These are phyloP conservation scores for Trichopria drosophilae DNA, from an alignment of 2,888 invertebrate genomes.

Conservation along the genomic window DNA sequence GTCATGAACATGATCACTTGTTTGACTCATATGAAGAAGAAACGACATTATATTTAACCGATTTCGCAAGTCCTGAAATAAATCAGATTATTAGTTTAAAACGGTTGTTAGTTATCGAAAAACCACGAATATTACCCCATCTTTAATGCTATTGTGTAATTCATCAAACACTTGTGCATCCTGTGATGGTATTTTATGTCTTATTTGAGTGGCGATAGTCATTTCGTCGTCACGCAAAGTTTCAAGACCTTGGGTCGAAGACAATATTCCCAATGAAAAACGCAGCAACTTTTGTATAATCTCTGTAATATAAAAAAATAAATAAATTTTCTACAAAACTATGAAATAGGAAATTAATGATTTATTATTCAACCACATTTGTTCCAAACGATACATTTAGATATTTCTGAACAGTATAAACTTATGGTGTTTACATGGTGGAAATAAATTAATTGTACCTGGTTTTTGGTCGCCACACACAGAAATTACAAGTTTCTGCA, in stretches of 20 bases:
- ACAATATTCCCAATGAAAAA: slow-evolving; percentile 50
- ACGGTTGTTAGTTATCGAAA: neutral
- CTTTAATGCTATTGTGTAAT: slow-evolving; percentile 51
- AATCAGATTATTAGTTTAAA: slow-evolving; percentile 3
- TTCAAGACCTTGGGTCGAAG: slow-evolving; percentile 50
- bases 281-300: slow-evolving; percentile 46
- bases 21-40: slow-evolving; percentile 46
- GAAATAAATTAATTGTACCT: slow-evolving; percentile 43
- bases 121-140: slow-evolving; percentile 43
- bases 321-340: neutral
- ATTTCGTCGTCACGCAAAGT: slow-evolving; percentile 51
- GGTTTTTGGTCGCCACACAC: slow-evolving; percentile 54
- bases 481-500: slow-evolving; percentile 53
- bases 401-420: neutral
- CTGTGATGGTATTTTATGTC: slow-evolving; percentile 46
- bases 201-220: slow-evolving; percentile 47
- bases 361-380: neutral
- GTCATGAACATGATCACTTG: slow-evolving; percentile 42
- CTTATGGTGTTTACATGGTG: neutral
- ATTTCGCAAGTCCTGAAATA: slow-evolving; percentile 47
- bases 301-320: slow-evolving; percentile 38
- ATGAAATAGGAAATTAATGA: neutral
- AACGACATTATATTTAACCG: slow-evolving; percentile 48
- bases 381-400: neutral
- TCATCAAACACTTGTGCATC: slow-evolving; percentile 52